Evolutionary conservation across 2,113 vertebrate genomes (phyloP).

Genomic region (Perca schrenkii): DNA sequence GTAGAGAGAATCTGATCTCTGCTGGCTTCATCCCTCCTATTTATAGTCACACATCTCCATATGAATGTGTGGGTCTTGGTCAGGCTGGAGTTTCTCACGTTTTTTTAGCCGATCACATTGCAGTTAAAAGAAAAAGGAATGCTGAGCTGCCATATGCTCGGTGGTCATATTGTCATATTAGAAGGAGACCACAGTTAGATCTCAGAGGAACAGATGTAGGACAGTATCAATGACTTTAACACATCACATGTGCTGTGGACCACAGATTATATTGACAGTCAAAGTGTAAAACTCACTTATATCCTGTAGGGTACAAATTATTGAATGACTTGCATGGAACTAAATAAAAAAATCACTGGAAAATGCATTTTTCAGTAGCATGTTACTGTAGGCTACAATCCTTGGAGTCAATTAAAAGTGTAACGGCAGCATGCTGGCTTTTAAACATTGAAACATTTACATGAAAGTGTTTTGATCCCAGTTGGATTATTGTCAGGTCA

Average conservation of each 20-base stretch:
- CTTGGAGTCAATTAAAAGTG: not conserved
- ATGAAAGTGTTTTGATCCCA: too few relatives aligned
- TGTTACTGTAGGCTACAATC: not conserved
- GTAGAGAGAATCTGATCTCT: conserved; percentile 63
- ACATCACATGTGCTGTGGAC: not conserved
- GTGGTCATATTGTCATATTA: not conserved
- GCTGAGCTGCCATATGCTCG: not conserved
- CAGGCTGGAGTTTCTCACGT: conserved; percentile 73
- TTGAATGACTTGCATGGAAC: not conserved
- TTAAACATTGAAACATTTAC: too few relatives aligned
- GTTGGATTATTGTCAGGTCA: too few relatives aligned
- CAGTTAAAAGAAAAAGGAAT: not conserved
- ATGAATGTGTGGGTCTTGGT: conserved; percentile 76
- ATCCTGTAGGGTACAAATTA: too few relatives aligned
- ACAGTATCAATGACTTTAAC: conserved; percentile 1
- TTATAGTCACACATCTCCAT: conserved; percentile 78
- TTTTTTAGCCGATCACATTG: not conserved
- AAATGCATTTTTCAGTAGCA: not conserved
- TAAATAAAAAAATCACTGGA: not conserved
- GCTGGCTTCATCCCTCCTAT: conserved; percentile 43
- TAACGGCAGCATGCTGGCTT: not conserved
- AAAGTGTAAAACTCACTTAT: not conserved
- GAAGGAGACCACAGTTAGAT: conserved; percentile 44
- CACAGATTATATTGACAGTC: not conserved
- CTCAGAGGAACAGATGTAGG: conserved; percentile 67